These are phyloP conservation scores for Thalassophryne amazonica DNA, from an alignment of 2,797 vertebrate genomes.

Conservation along the genomic window DNA sequence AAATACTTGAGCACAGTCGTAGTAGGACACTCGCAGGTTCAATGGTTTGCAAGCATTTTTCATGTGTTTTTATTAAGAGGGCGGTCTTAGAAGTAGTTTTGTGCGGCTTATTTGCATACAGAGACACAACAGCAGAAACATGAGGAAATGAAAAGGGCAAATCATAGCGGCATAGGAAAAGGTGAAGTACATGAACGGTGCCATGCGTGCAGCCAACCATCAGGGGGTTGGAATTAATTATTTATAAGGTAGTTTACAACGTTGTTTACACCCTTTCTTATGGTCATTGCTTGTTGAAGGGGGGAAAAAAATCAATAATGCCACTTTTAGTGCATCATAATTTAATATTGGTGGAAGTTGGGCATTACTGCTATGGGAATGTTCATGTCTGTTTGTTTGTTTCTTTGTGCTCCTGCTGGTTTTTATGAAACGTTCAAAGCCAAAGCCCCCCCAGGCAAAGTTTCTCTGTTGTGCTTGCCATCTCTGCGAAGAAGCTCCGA, in stretches of 20 bases:
- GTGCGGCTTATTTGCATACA: conserved; percentile 38
- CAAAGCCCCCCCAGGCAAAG: conserved; percentile 44
- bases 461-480: conserved; percentile 50
- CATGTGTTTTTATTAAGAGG: conserved; percentile 41
- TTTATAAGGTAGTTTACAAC: conserved; percentile 25
- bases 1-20: conserved; percentile 56
- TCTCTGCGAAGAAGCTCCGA: conserved; percentile 57
- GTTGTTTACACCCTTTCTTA: conserved; percentile 18
- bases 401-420: conserved; percentile 1
- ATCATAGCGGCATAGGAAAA: conserved; percentile 10
- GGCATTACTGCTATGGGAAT: conserved; percentile 4
- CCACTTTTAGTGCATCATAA: conserved; percentile 27
- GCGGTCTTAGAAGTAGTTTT: not conserved
- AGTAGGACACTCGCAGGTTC: conserved; percentile 43
- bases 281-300: conserved; percentile 12
- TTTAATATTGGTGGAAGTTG: conserved; percentile 24
- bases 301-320: conserved; percentile 3
- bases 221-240: conserved; percentile 30
- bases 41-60: conserved; percentile 30
- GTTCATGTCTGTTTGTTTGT: not conserved
- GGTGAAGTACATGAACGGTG: conserved; percentile 1
- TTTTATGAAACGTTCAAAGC: conserved; percentile 50
- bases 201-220: conserved; percentile 21
- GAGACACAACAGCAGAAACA: conserved; percentile 5
- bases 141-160: conserved; percentile 43